Conservation (phyloP, 2,113 vertebrate genomes). For the Choloepus hoffmanni region DNA sequence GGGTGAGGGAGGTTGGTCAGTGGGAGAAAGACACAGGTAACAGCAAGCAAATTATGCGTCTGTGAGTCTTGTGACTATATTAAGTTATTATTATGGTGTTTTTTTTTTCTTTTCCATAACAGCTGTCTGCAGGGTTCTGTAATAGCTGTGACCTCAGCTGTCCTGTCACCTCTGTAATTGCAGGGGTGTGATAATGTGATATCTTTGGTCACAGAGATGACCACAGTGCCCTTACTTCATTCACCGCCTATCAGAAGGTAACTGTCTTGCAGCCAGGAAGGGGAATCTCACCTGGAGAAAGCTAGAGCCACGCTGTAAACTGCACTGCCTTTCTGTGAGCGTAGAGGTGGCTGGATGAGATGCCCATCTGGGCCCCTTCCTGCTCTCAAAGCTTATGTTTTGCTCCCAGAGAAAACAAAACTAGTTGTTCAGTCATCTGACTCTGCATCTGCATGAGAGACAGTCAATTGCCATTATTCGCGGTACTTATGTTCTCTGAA, state of each 20-base stretch:
- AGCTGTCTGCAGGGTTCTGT: background rate
- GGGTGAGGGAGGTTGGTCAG: background rate
- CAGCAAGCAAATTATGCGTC: background rate
- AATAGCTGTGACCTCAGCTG: background rate
- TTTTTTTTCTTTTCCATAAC: background rate
- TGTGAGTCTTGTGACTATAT: background rate
- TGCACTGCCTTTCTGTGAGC: background rate
- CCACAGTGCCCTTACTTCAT: rapidly evolving
- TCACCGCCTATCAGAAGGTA: background rate
- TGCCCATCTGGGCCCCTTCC: background rate
- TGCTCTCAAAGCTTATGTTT: background rate
- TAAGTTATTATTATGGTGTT: background rate
- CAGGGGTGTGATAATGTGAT: background rate
- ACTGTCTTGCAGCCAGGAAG: background rate
- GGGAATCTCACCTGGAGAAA: background rate
- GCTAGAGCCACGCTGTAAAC: background rate
- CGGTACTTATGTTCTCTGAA: no score
- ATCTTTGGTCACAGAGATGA: background rate
- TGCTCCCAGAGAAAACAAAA: background rate
- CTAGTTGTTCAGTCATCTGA: background rate
- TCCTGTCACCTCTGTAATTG: background rate
- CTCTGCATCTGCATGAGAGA: background rate
- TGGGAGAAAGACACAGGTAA: background rate
- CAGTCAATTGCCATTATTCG: no score
- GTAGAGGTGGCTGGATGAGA: no score